phyloP scores from a whole-genome alignment of 1,140 invertebrate species.

The Scaptomyza graminum region DNA sequence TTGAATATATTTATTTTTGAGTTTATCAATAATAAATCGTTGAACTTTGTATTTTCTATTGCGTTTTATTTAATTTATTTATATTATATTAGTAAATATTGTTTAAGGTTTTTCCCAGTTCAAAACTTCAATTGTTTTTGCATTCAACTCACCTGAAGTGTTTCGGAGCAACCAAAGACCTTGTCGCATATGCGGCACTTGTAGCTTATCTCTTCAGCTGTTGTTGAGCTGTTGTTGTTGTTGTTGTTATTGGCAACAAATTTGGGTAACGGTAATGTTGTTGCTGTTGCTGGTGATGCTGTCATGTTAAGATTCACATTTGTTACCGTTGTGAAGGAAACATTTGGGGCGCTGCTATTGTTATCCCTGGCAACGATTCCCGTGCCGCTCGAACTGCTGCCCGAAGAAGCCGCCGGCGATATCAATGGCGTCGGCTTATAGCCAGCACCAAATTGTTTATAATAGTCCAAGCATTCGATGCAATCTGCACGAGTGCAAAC shows the following conservation, averaged over 20 bases:
- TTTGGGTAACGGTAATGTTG: slow-evolving; percentile 20
- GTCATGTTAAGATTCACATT: slow-evolving; percentile 60
- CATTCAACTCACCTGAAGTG: slow-evolving; percentile 72
- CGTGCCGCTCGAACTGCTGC: slow-evolving; percentile 61
- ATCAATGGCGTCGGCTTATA: slow-evolving; percentile 56
- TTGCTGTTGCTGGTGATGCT: slow-evolving; percentile 16
- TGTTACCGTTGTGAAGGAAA: slow-evolving; percentile 70
- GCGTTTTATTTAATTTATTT: no score
- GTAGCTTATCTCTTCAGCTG: slow-evolving; percentile 73
- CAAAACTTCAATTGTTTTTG: no score
- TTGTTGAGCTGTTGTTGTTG: slow-evolving; percentile 10
- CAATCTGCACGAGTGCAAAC: slow-evolving; percentile 64
- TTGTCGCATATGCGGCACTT: slow-evolving; percentile 82
- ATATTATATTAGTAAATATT: no score
- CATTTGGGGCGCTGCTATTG: slow-evolving; percentile 42
- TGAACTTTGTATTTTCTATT: no score
- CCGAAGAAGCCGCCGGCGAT: slow-evolving; percentile 67
- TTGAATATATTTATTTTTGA: no score
- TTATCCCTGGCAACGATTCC: slow-evolving; percentile 25
- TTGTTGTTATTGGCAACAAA: not conserved
- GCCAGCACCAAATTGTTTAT: slow-evolving; percentile 53
- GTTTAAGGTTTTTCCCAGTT: no score
- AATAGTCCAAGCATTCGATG: slow-evolving; percentile 68
- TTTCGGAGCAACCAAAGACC: slow-evolving; percentile 80
- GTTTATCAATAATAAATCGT: no score